These are phyloP conservation scores for Cylloceria caligata DNA, from an alignment of 2,888 invertebrate species.

Conservation along the genomic window DNA sequence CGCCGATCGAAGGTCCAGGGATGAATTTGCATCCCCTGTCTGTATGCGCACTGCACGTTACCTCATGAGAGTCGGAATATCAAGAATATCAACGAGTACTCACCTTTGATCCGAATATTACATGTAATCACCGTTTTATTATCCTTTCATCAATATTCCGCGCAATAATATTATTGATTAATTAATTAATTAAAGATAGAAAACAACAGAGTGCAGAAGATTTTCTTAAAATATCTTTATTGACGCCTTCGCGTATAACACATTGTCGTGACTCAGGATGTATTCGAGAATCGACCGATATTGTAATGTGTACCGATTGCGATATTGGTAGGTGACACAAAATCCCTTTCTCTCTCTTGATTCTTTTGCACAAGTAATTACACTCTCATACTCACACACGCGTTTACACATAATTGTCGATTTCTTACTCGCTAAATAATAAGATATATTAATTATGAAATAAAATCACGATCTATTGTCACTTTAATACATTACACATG, in stretches of 20 bases:
- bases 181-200: too few species aligned
- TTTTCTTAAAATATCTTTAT: slow-evolving; percentile 63
- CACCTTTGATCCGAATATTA: too few species aligned
- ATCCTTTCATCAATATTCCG: too few species aligned
- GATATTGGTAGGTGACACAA: slow-evolving; percentile 44
- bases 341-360: neutral
- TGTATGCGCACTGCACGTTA: too few species aligned
- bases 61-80: too few species aligned
- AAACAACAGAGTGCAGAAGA: neutral
- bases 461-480: slow-evolving; percentile 53
- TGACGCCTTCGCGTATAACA: slow-evolving; percentile 43
- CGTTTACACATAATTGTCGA: slow-evolving; percentile 7
- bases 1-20: neutral
- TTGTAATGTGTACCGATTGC: slow-evolving; percentile 28
- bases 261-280: slow-evolving; percentile 32
- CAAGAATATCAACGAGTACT: too few species aligned
- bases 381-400: neutral
- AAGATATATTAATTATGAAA: slow-evolving; percentile 37
- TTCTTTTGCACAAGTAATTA: neutral
- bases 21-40: neutral
- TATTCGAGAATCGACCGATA: slow-evolving; percentile 25
- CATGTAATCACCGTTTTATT: too few species aligned
- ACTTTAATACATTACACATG: slow-evolving; percentile 21
- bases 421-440: slow-evolving; percentile 12
- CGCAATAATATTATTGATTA: too few species aligned